phyloP scores from a whole-genome alignment of 2,888 invertebrate species.

The Trachelus stipa region DNA sequence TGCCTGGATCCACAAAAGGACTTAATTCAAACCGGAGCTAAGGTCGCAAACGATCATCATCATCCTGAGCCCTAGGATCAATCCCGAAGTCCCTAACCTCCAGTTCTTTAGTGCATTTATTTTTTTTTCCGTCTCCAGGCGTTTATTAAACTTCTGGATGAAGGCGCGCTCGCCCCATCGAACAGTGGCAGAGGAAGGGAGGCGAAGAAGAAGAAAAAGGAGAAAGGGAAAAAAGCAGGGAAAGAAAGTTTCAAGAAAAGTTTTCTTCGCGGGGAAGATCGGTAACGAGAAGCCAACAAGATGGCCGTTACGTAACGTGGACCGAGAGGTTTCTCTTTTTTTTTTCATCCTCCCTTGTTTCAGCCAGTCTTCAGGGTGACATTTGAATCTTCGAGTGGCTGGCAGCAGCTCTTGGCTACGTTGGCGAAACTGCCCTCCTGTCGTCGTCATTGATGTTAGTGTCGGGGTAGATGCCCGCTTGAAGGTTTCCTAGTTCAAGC shows the following conservation, averaged over 20 bases:
- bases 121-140: background rate
- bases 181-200: background rate
- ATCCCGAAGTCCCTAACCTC: background rate
- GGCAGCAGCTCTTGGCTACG: constrained; percentile 7
- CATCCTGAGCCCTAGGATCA: background rate
- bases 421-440: constrained; percentile 32
- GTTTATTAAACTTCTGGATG: constrained; percentile 26
- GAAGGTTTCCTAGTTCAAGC: constrained; percentile 28
- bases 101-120: background rate
- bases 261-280: background rate
- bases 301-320: background rate
- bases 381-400: background rate
- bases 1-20: background rate
- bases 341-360: background rate
- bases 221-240: background rate
- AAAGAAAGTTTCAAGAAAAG: background rate
- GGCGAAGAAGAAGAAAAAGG: background rate
- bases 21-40: background rate
- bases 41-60: background rate
- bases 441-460: constrained; percentile 8
- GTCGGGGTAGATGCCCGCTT: constrained; percentile 23
- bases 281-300: background rate
- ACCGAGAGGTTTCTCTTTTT: background rate
- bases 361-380: background rate
- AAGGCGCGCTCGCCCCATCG: constrained; percentile 10